Base-by-base conservation (phyloP, 2,113 vertebrate genomes). In the Oncorhynchus keta region DNA sequence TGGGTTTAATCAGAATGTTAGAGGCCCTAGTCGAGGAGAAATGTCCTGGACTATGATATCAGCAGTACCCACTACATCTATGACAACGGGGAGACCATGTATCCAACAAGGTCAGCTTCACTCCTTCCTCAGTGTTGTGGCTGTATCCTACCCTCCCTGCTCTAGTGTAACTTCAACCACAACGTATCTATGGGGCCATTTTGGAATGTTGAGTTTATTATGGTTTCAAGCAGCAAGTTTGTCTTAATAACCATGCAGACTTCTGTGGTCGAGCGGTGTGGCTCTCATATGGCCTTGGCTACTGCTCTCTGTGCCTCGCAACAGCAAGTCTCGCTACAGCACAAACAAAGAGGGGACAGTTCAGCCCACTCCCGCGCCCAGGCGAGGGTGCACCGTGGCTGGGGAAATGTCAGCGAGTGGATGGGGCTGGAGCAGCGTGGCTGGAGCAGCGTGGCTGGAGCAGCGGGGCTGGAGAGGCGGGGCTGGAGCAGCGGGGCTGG, bases 321-420 rank as follows among this genome's bases (percentile, higher is more conserved):
- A n/a, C n/a, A n/a, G n/a, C n/a, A 61, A 66, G 13, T 68, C 24
- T 68, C 26, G 68, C 20, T 26, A 4, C 13, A 7, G n/a, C 64
- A 2, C 64, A 62, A 62, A 62, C 59, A 62, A 24, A 62, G 59
- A 62, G 20, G 59, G n/a, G 59, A 62, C n/a, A 62, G 59, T 22
- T 22, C 20, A 57, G 55, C 55, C 51, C 51, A 57, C 83, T 65
- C 67, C 70, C 81, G 84, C 76, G 82, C 81, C 81, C 74, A 77
- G 28, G 22, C 79, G 79, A 67, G 73, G 83, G 77, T 68, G 83
- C 81, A 80, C 72, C 71, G 77, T 30, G 76, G 75, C 78, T 64
- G 71, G 77, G 66, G 78, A 76, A 78, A 83, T 84, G 83, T 76
- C 55, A 75, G 80, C 70, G 35, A 80, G 79, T 74, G 79, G 83